phyloP scores from a whole-genome alignment of 2,888 invertebrate genomes.

The Chymomyza procnemis region DNA sequence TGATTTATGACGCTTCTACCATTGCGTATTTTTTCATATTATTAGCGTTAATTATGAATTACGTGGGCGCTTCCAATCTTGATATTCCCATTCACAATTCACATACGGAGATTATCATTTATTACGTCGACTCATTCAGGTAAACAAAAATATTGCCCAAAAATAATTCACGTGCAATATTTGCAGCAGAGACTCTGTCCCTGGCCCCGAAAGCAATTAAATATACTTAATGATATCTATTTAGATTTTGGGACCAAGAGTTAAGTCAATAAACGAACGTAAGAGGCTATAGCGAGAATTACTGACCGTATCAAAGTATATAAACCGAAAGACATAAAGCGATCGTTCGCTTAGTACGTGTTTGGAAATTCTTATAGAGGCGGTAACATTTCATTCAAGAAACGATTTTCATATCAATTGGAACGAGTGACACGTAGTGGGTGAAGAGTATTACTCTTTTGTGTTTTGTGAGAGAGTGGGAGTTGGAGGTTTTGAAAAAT shows the following conservation, averaged over 20 bases:
- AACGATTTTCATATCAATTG: constrained; percentile 30
- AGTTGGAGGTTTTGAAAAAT: background rate
- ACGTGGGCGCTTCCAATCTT: background rate
- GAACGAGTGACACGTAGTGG: too few relatives aligned
- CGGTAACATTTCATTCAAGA: constrained; percentile 34
- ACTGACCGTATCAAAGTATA: constrained; percentile 27
- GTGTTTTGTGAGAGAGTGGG: background rate
- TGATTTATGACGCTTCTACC: background rate
- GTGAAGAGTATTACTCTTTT: background rate
- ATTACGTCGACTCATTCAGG: constrained; percentile 1
- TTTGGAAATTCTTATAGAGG: constrained; percentile 11
- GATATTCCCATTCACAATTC: background rate
- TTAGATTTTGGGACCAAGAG: constrained; percentile 16
- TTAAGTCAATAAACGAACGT: constrained; percentile 3
- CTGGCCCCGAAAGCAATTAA: constrained; percentile 14
- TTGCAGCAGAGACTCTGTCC: background rate
- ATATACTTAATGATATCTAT: constrained; percentile 11
- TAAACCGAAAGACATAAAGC: constrained; percentile 34
- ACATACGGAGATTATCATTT: background rate
- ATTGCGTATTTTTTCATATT: background rate
- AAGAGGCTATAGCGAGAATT: background rate
- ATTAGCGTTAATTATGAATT: background rate
- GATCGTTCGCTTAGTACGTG: constrained; percentile 51
- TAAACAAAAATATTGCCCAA: constrained; percentile 29
- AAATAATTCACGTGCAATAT: background rate